Evolutionary conservation across 1,140 invertebrate species (phyloP), one percentile per base, ranked within the genome.

Genomic region (Calliopsis andreniformis): DNA sequence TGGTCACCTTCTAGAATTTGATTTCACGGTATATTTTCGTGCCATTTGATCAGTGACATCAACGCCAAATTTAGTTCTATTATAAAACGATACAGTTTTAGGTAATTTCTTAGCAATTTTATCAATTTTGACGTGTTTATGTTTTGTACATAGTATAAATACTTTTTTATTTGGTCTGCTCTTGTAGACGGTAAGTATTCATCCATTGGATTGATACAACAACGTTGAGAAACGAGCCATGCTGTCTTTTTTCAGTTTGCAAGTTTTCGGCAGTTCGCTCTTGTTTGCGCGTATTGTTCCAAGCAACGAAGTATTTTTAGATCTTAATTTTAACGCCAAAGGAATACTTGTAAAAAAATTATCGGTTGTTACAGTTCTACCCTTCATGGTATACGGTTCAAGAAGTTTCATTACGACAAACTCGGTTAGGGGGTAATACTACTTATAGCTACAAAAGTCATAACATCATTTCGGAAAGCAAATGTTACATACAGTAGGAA

Each of bases 21-120:
- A 56, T 85, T 86, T 85, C 0, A 80, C 78, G 7, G 23, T 73
- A 81, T 88, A 88, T 78, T 69, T 71, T 59, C 87, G 20, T 42
- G 81, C 62, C 81, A 88, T 88, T 79, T 88, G 76, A 59, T 87
- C 86, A 6, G 70, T 70, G 20, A 85, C 56, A 71, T 87, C 79
- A 18, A 86, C 82, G 12, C 67, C 80, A 73, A 69, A 85, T 82
- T 88, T 88, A 2, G 78, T 88, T 23, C 66, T 55, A 53, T 87
- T 87, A 67, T 88, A 88, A 80, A 79, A 84, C 0, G 39, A 14
- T 1, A 86, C 63, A 47, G 70, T 85, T 76, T 85, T 71, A 0
- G 79, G 80, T 61, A 71, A 56, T 51, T 25, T 53, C 55, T 73
- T 64, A n/a, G 20, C 16, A 56, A 28, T 28, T 49, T 55, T 55